Base-by-base conservation (phyloP, 2,797 vertebrate species). In the Cottoperca gobio region DNA sequence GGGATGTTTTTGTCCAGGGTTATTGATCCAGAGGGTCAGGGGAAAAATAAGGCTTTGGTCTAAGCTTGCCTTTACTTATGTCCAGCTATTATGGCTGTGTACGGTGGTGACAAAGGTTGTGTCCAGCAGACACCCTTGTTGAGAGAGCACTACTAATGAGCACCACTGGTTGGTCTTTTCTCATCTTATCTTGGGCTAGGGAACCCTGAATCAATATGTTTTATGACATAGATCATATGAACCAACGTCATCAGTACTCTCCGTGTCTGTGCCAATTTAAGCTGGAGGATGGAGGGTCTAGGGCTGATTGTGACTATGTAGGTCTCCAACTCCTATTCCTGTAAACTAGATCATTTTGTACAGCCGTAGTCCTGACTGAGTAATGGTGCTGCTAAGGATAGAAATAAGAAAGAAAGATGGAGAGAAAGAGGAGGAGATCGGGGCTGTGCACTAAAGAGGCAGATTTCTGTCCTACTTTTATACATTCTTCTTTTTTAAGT, bases 271-370 rank as follows among this genome's bases (percentile, higher is more conserved):
- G 76, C 82, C 81, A 82, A 52, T 83, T 83, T 74, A 46, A 79
- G 70, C 67, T 49, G 64, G 35, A 53, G 73, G 83, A 67, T 73
- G 84, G 74, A 74, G 55, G 42, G 78, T 76, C 79, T 57, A 39
- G 42, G 48, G 75, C 75, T 86, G 86, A 87, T 83, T 80, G 72
- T 52, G 76, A 86, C 83, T 91, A 92, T 92, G 83, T 91, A 90
- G 90, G 91, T 92, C 91, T 92, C 73, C 60, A 57, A 75, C 73
- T 81, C 88, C 83, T 89, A 86, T 90, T 91, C 88, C 88, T 91
- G 88, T 93, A 89, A 92, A 91, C 85, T 92, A 89, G 93, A 92
- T 91, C 90, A 92, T 85, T 89, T 89, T 86, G 81, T 90, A 81
- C 89, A 78, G 85, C 69, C 67, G 21, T 77, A 72, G 78, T 86